Evolutionary conservation across 2,888 invertebrate genomes (phyloP), one percentile per base, ranked within the genome.

Genomic region (Caenorhabditis plicata): DNA sequence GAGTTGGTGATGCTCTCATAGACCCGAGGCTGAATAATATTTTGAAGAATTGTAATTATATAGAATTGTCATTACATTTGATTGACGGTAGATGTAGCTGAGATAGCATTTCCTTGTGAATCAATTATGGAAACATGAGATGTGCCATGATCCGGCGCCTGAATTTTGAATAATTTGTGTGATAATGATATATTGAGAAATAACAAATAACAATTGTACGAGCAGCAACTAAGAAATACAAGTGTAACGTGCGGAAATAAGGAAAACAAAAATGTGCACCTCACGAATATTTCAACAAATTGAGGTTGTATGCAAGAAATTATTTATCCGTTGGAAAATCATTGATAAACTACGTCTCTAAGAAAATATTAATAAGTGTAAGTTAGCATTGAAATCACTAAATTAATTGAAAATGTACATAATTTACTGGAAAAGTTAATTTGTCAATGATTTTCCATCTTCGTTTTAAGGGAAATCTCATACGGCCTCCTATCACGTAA

Each of bases 61-160:
- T n/a, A 17, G 8, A 3, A 50, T 35, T 15, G 5, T 17, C 26
- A n/a, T 52, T 47, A 64, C 64, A 60, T 49, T 64, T 86, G 73
- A 81, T 92, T 92, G 17, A 92, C 86, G 1, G 94, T 91, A 70
- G 91, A 90, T 2, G 95, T 95, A 1, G 89, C 87, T 0, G 93
- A 88, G 0, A 95, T 91, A 0, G 93, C 95, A 80, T 93, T 91
- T 0, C 95, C 93, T 79, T 91, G 88, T 4, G 62, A 64, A 40
- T 81, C 81, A 25, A 94, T 82, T 38, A 94, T 87, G 0, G 90
- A 90, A 29, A 92, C 86, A 79, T 96, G 95, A 0, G 93, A 88
- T 0, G 96, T 96, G 33, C 94, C 93, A 81, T 88, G 87, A 63
- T 82, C 81, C 46, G 89, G 87, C 48, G 85, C 54, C 66, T 66